phyloP scores from a whole-genome alignment of 2,888 invertebrate genomes.

The Conchocele bisecta region DNA sequence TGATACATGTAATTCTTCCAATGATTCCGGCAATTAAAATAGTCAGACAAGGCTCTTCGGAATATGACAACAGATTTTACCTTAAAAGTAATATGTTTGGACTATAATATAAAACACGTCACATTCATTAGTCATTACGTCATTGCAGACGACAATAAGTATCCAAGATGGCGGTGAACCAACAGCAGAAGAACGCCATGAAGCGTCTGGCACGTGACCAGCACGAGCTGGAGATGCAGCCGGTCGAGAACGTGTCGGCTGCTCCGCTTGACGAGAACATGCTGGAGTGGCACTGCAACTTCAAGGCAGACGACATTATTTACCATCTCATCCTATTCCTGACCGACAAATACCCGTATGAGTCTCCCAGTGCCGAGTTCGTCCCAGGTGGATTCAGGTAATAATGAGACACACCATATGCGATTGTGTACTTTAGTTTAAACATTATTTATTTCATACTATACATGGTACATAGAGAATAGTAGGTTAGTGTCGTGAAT shows the following conservation, averaged over 20 bases:
- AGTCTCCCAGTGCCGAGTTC: conserved; percentile 76
- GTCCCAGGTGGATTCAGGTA: conserved; percentile 71
- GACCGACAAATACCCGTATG: conserved; percentile 74
- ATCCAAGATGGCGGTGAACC: conserved; percentile 57
- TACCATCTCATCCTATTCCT: conserved; percentile 75
- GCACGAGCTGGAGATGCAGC: conserved; percentile 68
- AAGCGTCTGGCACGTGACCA: conserved; percentile 71
- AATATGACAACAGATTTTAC: too few relatives aligned
- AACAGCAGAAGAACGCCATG: conserved; percentile 70
- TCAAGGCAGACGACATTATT: conserved; percentile 71
- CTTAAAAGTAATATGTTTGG: too few relatives aligned
- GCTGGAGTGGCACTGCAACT: conserved; percentile 79
- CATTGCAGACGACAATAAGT: too few relatives aligned
- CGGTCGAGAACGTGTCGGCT: conserved; percentile 75
- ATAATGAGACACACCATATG: background rate
- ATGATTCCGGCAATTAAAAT: too few relatives aligned
- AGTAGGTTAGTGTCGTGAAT: too few relatives aligned
- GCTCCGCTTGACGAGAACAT: conserved; percentile 74
- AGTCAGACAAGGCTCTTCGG: too few relatives aligned
- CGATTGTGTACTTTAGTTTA: background rate
- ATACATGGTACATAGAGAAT: too few relatives aligned
- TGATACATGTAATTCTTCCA: too few relatives aligned
- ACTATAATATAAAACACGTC: too few relatives aligned
- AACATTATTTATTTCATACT: too few relatives aligned
- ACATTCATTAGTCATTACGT: too few relatives aligned